Base-by-base conservation (phyloP, 2,797 vertebrate genomes). In the Gadopsis marmoratus region DNA sequence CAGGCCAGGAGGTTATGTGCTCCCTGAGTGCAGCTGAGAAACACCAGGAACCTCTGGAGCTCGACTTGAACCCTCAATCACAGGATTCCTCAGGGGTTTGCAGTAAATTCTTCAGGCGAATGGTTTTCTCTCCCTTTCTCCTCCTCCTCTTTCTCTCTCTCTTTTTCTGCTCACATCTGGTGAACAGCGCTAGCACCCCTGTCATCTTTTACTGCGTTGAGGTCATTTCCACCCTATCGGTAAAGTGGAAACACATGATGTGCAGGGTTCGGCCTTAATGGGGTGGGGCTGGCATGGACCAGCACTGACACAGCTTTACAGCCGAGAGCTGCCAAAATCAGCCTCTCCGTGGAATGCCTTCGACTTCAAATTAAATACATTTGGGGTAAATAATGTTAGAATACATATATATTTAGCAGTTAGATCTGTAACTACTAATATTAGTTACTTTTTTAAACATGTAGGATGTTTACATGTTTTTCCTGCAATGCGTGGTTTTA, bases 181-280 rank as follows among this genome's bases (percentile, higher is more conserved):
- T 92, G 92, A 93, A 93, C 95, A 96, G 94, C 53, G 74, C 92
- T 91, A 91, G 92, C 93, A 91, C 93, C 94, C 92, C 91, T 92
- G 93, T 94, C 94, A 95, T 94, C 93, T 95, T 95, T 96, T 95
- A 95, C 94, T 91, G 94, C 84, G 91, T 93, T 95, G 94, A 96
- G 94, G 93, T 95, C 95, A 96, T 95, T 95, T 95, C 94, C 94
- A 95, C 93, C 92, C 93, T 93, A 91, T 94, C 91, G 82, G 92
- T 91, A 95, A 94, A 95, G 92, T 95, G 93, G 92, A 95, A 95
- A 94, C 94, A 94, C 86, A 95, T 94, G 94, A 94, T 92, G 87
- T 88, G 88, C 85, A 85, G 91, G 90, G 85, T 84, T 94, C 81
- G 77, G 91, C 90, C 92, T 93, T 92, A 87, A 93, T 93, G 89